Evolutionary conservation across 2,888 invertebrate genomes (phyloP), one percentile per base, ranked within the genome.

Genomic region (Epinotia nisella): DNA sequence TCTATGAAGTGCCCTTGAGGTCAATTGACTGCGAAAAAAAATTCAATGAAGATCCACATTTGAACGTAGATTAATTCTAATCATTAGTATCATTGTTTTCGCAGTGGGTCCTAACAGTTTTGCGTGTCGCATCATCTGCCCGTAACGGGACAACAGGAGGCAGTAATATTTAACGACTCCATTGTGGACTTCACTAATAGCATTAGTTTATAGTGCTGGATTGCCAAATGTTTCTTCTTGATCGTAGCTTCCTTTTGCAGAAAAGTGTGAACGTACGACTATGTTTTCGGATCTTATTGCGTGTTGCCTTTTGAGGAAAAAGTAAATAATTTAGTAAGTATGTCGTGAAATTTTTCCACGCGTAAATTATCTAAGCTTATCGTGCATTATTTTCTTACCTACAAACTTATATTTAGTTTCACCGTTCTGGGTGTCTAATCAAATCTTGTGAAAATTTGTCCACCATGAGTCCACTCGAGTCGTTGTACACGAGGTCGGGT

Each of bases 131-230:
- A 87, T 87, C 87, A 85, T 84, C 85, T 83, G 78, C 83, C 92
- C 87, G 89, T 88, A 84, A 74, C 77, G 75, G 87, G 83, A 80
- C 79, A 86, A 90, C 88, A 90, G 89, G 83, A 77, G 89, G 86
- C 84, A 88, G 84, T 93, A 83, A 91, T 79, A 75, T 82, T 89
- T 92, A 88, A 93, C 91, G 93, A 91, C 89, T 87, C 87, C n/a
- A 92, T 93, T 93, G 93, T 93, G 75, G 78, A 79, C 76, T 84
- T 87, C 71, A 84, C 87, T 89, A 90, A 89, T 87, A 85, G 87
- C 82, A 77, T 80, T 79, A 74, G 76, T 79, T 81, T 67, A 83
- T 84, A 83, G 82, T 83, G 79, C 80, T 79, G 80, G 83, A 81
- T 84, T 84, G 84, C 81, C 84, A 85, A 89, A 87, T 85, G 82